A percentile compares a stretch with the other conserved stretches of the same genome.
These are phyloP conservation scores for Mareca strepera DNA, from an alignment of 2,797 vertebrate species.

Conservation along the genomic window DNA sequence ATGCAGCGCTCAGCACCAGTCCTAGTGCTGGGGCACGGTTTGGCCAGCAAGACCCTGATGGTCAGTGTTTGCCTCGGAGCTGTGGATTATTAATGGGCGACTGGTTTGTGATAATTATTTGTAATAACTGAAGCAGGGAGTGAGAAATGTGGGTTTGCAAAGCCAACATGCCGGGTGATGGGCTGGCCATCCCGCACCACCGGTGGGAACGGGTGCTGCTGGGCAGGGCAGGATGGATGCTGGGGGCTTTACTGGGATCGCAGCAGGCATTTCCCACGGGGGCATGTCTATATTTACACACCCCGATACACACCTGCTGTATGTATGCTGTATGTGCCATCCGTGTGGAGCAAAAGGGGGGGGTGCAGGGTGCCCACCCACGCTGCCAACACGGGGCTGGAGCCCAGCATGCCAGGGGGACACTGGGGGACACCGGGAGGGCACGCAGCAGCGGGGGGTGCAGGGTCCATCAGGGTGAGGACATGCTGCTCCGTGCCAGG, in stretches of 20 bases:
- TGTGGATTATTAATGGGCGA: neutral
- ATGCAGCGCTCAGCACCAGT: rapidly evolving
- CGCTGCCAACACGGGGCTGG: rapidly evolving
- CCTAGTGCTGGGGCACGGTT: neutral
- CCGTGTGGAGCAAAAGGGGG: neutral
- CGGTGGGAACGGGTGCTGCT: neutral
- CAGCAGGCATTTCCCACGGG: rapidly evolving
- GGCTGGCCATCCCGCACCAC: neutral
- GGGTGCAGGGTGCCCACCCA: neutral
- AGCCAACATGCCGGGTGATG: neutral
- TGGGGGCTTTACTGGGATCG: neutral
- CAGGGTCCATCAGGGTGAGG: neutral
- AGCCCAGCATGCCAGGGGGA: neutral
- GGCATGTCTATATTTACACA: rapidly evolving
- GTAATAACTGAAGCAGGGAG: neutral
- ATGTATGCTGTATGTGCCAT: rapidly evolving
- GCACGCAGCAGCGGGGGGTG: rapidly evolving
- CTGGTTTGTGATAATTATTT: neutral
- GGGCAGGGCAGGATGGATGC: neutral
- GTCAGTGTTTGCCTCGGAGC: neutral
- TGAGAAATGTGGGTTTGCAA: neutral
- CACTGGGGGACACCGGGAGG: rapidly evolving
- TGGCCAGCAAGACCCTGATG: neutral
- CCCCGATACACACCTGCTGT: rapidly evolving
- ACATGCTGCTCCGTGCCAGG: rapidly evolving